These are phyloP conservation scores for Dromaius novaehollandiae DNA, from an alignment of 2,113 vertebrate species.

Conservation along the genomic window DNA sequence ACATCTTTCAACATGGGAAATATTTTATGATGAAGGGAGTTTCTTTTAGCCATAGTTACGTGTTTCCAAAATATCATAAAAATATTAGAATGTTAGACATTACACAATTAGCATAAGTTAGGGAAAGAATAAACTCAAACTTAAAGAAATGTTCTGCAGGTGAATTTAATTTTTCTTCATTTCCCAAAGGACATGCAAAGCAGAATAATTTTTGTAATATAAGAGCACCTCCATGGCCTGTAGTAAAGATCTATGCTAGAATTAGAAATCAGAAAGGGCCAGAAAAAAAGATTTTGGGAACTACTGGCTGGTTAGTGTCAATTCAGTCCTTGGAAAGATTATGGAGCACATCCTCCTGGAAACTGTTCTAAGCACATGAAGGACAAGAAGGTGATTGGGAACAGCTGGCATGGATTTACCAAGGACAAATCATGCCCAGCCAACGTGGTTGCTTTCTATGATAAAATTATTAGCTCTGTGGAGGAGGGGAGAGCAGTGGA, in stretches of 20 bases:
- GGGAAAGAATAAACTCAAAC: not conserved
- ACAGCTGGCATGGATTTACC: not conserved
- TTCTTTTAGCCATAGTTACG: not conserved
- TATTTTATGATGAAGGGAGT: not conserved
- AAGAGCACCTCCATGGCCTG: not conserved
- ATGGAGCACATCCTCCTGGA: not conserved
- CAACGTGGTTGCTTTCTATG: not conserved
- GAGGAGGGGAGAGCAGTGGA: not conserved
- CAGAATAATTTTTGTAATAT: not conserved
- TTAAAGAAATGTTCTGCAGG: not conserved
- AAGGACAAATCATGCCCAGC: not conserved
- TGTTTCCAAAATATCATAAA: not conserved
- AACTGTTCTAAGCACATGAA: not conserved
- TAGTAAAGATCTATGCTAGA: not conserved
- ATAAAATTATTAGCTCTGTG: not conserved
- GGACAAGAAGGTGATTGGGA: not conserved
- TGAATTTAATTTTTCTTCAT: not conserved
- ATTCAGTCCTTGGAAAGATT: not conserved
- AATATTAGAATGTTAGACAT: not conserved
- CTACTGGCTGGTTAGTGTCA: not conserved
- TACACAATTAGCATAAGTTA: not conserved
- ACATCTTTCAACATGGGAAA: not conserved
- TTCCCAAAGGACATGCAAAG: not conserved
- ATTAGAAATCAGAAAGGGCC: not conserved
- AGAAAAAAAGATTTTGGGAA: not conserved